phyloP scores from a whole-genome alignment of 2,113 vertebrate species.

The Morone saxatilis region DNA sequence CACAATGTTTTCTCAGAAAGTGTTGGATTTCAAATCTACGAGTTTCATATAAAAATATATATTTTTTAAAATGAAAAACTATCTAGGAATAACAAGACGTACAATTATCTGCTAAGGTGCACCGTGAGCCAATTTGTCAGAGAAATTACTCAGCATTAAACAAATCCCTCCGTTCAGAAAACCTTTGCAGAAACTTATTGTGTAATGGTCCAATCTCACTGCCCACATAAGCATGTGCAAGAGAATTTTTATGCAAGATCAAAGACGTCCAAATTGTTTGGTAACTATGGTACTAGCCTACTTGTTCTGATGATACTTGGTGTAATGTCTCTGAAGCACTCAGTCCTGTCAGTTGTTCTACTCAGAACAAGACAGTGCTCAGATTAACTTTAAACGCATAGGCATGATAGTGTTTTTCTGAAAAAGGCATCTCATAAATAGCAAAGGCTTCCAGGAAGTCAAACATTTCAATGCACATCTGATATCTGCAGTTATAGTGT shows the following conservation, averaged over 20 bases:
- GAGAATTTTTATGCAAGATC: background rate
- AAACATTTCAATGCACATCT: background rate
- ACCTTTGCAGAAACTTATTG: background rate
- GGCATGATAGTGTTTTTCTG: background rate
- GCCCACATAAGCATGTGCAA: background rate
- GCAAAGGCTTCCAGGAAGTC: background rate
- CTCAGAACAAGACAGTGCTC: too few relatives aligned
- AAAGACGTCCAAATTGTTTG: background rate
- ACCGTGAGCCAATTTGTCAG: background rate
- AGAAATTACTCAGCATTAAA: background rate
- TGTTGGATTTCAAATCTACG: too few relatives aligned
- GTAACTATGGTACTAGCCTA: background rate
- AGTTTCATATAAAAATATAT: conserved; percentile 35
- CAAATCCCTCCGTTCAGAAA: background rate
- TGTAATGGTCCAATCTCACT: background rate
- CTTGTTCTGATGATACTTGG: background rate
- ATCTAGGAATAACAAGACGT: background rate
- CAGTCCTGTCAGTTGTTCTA: too few relatives aligned
- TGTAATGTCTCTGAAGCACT: too few relatives aligned
- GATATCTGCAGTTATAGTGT: background rate
- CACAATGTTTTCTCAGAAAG: too few relatives aligned
- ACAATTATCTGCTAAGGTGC: background rate
- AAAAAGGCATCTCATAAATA: background rate
- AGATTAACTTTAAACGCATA: too few relatives aligned
- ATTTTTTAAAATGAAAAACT: background rate